Base-by-base conservation (phyloP, 2,797 vertebrate genomes). In the Galagoides demidoff region DNA sequence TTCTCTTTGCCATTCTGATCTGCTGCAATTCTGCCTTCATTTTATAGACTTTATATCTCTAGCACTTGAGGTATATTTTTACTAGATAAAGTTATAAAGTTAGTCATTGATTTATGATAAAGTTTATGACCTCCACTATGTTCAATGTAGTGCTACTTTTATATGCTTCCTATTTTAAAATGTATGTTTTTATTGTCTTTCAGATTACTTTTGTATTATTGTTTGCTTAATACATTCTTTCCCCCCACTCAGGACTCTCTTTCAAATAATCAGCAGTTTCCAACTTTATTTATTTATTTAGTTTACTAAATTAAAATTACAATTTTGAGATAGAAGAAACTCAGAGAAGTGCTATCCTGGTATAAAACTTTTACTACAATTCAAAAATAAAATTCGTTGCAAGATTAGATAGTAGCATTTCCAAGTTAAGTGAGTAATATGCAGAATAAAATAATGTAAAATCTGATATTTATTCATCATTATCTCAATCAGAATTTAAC, bases 1-100 rank as follows among this genome's bases (percentile, higher is more conserved):
- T 97, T 93, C 78, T 96, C 81, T 98, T 97, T 95, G 59, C 89
- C 79, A 83, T 97, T 98, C 96, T 95, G 78, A 97, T 92, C 71
- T 55, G 31, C 89, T 91, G 13, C 1, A 88, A 55, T 93, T 95
- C 74, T 31, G 70, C 39, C 63, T 97, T 89, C 1, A 5, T 96
- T 98, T 97, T 97, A 95, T 82, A 79, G 90, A 93, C 90, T 88
- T 88, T 52, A 87, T 96, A 74, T 2, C 66, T 92, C 57, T 39
- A 81, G 10, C 13, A 85, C 76, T 66, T 81, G 7, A 77, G 95
- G 59, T 9, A 11, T 8, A 10, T 93, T 89, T 89, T 92, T 43
- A 17, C 74, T 89, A 7, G 85, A 78, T 84, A 94, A 96, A 92
- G 1, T 90, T 96, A 81, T 78, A 79, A 94, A 89, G 52, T 34